Conservation (phyloP, 53 echinoderm and acorn worm species). For the Arbacia lixula region DNA sequence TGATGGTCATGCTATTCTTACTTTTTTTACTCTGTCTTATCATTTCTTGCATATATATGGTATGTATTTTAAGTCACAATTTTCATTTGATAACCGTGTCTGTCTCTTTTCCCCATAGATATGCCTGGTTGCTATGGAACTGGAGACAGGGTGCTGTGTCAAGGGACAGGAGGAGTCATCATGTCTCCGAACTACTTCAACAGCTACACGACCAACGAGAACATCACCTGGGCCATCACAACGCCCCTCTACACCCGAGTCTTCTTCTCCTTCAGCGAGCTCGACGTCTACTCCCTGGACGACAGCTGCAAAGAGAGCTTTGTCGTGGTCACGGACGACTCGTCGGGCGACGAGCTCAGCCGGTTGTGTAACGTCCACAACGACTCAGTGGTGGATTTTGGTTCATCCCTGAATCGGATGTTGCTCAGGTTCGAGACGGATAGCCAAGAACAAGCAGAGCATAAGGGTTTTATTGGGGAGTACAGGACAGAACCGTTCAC, state of each 20-base stretch:
- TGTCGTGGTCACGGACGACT: not conserved
- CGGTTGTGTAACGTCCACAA: slow-evolving; percentile 5
- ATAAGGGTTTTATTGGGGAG: slow-evolving; percentile 7
- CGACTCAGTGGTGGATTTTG: not conserved
- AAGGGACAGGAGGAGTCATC: slow-evolving; percentile 12
- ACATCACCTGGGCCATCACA: slow-evolving; percentile 67
- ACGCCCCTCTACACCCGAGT: slow-evolving; percentile 73
- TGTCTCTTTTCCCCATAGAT: too few species aligned
- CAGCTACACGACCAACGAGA: not conserved
- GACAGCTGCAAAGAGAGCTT: slow-evolving; percentile 9
- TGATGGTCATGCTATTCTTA: too few species aligned
- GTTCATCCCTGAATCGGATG: slow-evolving; percentile 29
- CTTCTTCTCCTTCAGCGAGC: slow-evolving; percentile 60
- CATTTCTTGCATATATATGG: too few species aligned
- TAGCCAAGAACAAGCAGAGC: not conserved
- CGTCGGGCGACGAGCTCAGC: not conserved
- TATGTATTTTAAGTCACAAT: too few species aligned
- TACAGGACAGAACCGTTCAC: not conserved
- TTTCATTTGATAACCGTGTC: too few species aligned
- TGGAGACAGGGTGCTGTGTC: not conserved
- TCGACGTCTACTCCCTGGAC: slow-evolving; percentile 58
- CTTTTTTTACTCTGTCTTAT: too few species aligned
- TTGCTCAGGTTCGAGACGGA: slow-evolving; percentile 1
- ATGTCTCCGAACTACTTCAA: slow-evolving; percentile 41
- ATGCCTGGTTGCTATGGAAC: not conserved